phyloP scores from a whole-genome alignment of 2,113 vertebrate species.

The Lepus timidus region DNA sequence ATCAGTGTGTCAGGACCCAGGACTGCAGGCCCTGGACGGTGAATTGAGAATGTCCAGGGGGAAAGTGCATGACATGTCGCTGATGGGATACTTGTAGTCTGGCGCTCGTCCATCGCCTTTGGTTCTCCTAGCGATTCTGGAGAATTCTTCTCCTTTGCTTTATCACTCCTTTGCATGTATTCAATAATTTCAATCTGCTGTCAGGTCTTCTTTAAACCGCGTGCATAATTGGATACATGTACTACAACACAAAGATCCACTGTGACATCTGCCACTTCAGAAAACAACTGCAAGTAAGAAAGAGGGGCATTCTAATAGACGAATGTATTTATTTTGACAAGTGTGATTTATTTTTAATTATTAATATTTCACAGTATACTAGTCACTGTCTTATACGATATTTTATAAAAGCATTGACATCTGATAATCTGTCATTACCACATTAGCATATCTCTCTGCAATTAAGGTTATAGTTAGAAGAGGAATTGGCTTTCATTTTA shows the following conservation, averaged over 20 bases:
- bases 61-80: background rate
- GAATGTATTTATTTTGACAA: slow-evolving; percentile 82
- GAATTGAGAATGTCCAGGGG: background rate
- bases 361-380: slow-evolving; percentile 78
- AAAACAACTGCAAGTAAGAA: slow-evolving; percentile 67
- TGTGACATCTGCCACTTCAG: slow-evolving; percentile 76
- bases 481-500: slow-evolving; percentile 52
- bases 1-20: too few relatives aligned
- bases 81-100: background rate
- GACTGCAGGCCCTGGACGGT: background rate
- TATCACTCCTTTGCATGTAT: background rate
- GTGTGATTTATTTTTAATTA: slow-evolving; percentile 80
- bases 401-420: slow-evolving; percentile 67
- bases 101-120: background rate
- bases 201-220: slow-evolving; percentile 39
- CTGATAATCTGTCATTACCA: slow-evolving; percentile 79
- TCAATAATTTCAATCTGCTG: slow-evolving; percentile 64
- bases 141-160: background rate
- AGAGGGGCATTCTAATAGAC: slow-evolving; percentile 59
- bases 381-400: slow-evolving; percentile 70
- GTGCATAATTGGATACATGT: slow-evolving; percentile 73
- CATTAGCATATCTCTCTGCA: slow-evolving; percentile 65
- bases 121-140: background rate
- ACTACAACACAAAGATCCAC: slow-evolving; percentile 65
- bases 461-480: slow-evolving; percentile 62